phyloP scores from a whole-genome alignment of 2,797 vertebrate genomes.

The Hylomyscus alleni region DNA sequence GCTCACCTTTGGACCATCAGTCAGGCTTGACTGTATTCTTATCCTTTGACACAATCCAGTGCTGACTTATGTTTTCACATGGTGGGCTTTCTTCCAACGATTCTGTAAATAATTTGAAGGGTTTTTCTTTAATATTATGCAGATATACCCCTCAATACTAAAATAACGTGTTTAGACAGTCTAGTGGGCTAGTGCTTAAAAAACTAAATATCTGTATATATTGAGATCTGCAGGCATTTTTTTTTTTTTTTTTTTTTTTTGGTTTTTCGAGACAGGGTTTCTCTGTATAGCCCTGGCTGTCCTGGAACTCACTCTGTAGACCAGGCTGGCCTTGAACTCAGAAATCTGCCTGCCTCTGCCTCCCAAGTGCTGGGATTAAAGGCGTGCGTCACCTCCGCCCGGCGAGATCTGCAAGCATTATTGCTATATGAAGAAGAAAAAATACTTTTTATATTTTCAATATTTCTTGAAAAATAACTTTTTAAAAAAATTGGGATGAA shows the following conservation, averaged over 20 bases:
- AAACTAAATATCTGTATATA: neutral
- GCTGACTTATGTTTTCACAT: conserved; percentile 6
- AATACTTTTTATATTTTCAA: conserved; percentile 14
- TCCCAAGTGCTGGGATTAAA: too few species aligned
- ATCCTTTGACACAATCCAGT: conserved; percentile 47
- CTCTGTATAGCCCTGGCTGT: too few species aligned
- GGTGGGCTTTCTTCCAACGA: conserved; percentile 1
- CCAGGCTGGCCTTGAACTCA: too few species aligned
- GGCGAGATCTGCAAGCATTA: conserved; percentile 33
- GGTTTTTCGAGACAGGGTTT: too few species aligned
- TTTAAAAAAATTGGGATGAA: conserved; percentile 33
- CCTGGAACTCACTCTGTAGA: too few species aligned
- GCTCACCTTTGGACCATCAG: neutral
- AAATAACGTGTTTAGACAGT: neutral
- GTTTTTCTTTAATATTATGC: conserved; percentile 32
- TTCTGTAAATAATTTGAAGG: neutral
- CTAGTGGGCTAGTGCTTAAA: neutral
- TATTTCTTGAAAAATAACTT: neutral
- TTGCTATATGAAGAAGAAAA: neutral
- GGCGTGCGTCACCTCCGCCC: too few species aligned
- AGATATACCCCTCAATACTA: neutral
- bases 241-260: too few species aligned
- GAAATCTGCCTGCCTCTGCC: too few species aligned
- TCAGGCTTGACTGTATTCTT: neutral
- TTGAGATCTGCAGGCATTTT: conserved; percentile 39